Evolutionary conservation across 2,113 vertebrate species (phyloP), one percentile per base, ranked within the genome.

Genomic region (Diadophis punctatus): DNA sequence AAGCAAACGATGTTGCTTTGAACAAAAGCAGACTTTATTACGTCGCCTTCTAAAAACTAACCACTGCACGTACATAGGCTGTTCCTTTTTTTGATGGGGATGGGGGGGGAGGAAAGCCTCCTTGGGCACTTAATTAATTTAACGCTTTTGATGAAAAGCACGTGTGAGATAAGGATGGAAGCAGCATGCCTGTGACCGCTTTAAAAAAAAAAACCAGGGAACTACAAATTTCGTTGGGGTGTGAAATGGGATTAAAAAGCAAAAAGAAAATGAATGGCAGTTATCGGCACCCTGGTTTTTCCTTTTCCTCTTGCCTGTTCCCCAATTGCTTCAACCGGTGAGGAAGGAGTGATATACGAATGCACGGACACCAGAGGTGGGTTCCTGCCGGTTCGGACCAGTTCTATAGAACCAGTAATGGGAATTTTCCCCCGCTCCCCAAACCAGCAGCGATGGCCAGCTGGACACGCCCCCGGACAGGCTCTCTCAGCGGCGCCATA

Each of bases 91-190:
- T 88, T 39, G 74, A 39, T 39, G 68, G 14, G 30, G 30, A 68
- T 7, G 0, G 3, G 2, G 12, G 14, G 34, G 8, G 74, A 18
- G 34, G 34, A 7, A 80, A 39, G 43, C 89, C 4, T n/a, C 55
- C 1, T 25, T 34, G 0, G 7, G 84, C 1, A n/a, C 18, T 16
- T 51, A 91, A 14, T 88, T 74, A 1, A 34, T 51, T 60, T 27
- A 63, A 90, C 49, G 9, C 46, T 91, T 93, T 91, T 86, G 60
- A 93, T 92, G 22, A 88, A 88, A 92, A 95, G 22, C 0, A 16
- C 1, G 1, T 2, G 27, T 3, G 87, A 91, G 18, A 58, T 4
- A 91, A 88, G n/a, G 85, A 90, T 20, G 60, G 43, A 90, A 93
- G 86, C 6, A 43, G 85, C 3, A 43, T 0, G 14, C n/a, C 4